Conservation (phyloP, 2,797 vertebrate genomes). For the Myiothlypis coronata region DNA sequence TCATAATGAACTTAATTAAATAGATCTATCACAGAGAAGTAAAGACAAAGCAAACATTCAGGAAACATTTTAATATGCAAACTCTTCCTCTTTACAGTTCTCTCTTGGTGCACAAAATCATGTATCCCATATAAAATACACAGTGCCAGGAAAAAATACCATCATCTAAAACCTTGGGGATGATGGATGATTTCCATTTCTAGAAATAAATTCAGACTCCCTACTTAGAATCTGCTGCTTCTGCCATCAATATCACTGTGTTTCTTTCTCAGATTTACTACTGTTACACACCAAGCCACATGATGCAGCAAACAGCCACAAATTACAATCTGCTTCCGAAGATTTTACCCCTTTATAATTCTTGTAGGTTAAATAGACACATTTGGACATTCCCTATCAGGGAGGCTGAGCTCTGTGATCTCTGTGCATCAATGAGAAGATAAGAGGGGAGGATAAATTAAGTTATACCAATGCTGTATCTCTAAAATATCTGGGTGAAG, state of each 20-base stretch:
- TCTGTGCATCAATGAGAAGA: not conserved
- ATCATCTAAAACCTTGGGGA: not conserved
- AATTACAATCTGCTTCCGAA: not conserved
- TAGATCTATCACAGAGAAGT: not conserved
- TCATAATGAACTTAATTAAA: not conserved
- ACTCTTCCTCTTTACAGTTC: not conserved
- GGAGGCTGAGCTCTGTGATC: not conserved
- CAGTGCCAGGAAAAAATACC: not conserved
- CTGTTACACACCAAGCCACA: not conserved
- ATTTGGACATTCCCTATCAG: not conserved
- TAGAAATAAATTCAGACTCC: not conserved
- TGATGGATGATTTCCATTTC: not conserved
- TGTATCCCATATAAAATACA: not conserved
- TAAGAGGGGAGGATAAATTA: not conserved
- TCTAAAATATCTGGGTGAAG: not conserved
- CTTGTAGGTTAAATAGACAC: not conserved
- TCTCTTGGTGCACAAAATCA: not conserved
- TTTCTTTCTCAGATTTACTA: not conserved
- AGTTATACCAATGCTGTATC: not conserved
- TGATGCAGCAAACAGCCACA: not conserved
- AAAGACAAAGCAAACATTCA: not conserved
- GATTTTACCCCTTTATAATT: not conserved
- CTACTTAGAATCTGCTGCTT: not conserved
- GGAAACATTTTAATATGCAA: not conserved
- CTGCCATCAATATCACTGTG: fast-evolving